Evolutionary conservation across 2,113 vertebrate genomes (phyloP).

Genomic region (Arenaria interpres): DNA sequence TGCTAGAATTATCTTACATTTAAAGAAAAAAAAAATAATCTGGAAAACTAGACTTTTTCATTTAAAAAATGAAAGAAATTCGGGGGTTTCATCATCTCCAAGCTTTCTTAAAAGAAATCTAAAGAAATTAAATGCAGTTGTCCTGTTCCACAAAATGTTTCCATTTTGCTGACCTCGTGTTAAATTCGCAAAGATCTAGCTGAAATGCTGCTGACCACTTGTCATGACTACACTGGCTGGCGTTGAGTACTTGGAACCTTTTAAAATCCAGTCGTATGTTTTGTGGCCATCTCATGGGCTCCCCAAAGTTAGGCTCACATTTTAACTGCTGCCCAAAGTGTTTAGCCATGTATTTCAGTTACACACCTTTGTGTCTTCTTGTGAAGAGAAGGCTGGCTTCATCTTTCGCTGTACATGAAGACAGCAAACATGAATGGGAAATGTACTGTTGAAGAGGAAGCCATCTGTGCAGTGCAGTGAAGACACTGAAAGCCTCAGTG

Average conservation of each 20-base stretch:
- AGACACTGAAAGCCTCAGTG: background rate
- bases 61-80: background rate
- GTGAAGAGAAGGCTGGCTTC: background rate
- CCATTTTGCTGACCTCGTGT: constrained; percentile 9
- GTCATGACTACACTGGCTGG: background rate
- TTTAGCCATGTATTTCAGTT: background rate
- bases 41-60: background rate
- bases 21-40: background rate
- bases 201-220: constrained; percentile 21
- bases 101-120: background rate
- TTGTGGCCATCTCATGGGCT: constrained; percentile 29
- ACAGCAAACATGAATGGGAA: background rate
- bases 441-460: background rate
- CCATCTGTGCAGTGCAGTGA: background rate
- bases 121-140: background rate
- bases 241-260: background rate
- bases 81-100: background rate
- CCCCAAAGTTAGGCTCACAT: background rate
- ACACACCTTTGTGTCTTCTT: background rate
- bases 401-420: background rate
- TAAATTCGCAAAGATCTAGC: background rate
- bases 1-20: background rate
- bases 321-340: background rate
- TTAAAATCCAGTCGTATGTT: background rate
- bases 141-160: background rate